Percentiles rank a stretch among this genome's conserved stretches.
phyloP scores from a whole-genome alignment of 30 jellyfish, hydroid and myxozoan species.

The Hydractinia echinata region DNA sequence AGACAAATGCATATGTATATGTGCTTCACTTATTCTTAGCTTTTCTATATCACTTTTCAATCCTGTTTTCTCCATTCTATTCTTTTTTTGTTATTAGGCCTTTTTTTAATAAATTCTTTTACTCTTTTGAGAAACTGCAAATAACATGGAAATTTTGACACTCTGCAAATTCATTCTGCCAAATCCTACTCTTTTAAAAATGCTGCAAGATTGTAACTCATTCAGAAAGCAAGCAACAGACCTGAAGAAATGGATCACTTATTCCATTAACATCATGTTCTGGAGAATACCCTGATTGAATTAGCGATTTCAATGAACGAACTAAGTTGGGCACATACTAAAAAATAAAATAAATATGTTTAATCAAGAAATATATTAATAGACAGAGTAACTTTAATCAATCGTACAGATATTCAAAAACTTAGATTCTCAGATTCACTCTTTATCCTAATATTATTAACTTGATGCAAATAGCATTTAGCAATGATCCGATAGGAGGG shows the following conservation, averaged over 20 bases:
- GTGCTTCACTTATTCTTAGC: too few species aligned
- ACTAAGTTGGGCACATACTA: conserved; percentile 90
- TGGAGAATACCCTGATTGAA: conserved; percentile 97
- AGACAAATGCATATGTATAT: too few species aligned
- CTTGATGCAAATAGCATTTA: too few species aligned
- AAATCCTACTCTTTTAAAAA: not conserved
- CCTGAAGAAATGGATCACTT: conserved; percentile 98
- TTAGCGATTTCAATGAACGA: conserved; percentile 85
- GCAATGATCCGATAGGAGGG: too few species aligned
- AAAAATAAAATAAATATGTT: conserved; percentile 5
- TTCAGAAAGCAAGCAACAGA: not conserved
- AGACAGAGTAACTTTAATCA: not conserved
- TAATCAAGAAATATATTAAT: not conserved
- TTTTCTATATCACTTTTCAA: too few species aligned
- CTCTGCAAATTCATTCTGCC: not conserved
- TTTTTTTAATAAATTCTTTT: not conserved
- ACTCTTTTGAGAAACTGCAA: not conserved
- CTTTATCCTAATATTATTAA: not conserved
- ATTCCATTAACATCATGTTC: conserved; percentile 98
- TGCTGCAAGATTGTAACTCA: not conserved
- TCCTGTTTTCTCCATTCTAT: too few species aligned
- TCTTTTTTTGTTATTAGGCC: too few species aligned
- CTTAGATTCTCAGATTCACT: not conserved
- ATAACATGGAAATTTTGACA: not conserved
- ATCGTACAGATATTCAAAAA: not conserved